Base-by-base conservation (phyloP, 1,140 invertebrate species). In the Sarcophaga bullata region DNA sequence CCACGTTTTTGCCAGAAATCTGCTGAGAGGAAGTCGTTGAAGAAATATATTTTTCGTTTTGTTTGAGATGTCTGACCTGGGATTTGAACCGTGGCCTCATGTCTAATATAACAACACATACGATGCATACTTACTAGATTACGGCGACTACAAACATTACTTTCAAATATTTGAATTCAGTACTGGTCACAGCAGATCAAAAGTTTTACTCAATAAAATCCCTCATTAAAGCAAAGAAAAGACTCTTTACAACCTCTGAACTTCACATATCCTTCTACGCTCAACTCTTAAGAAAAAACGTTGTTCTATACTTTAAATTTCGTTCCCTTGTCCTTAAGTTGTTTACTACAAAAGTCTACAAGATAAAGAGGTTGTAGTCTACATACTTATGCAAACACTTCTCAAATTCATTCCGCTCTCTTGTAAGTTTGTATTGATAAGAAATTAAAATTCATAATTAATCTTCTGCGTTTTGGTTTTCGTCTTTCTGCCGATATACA, bases 401-500 rank as follows among this genome's bases (percentile, higher is more conserved):
- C 13, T 52, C 6, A 19, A 68, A n/a, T n/a, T 68, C 62, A 68
- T 37, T 37, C 25, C 25, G 25, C 25, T 37, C 25, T 17, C 50
- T 52, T 52, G 62, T 68, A n/a, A 37, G 25, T 37, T 37, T 68
- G n/a, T 68, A 25, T 68, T 68, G 17, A 68, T 68, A 68, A 68
- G 62, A 68, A 68, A 68, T 68, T 25, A 68, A 68, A 68, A 68
- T 68, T 68, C 62, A 68, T 68, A 68, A 68, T 68, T 68, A 68
- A 68, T 68, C 62, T 68, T 37, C 25, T 37, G 25, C 1, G 1
- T 1, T 37, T 37, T 4, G 4, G 25, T 37, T 68, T 58, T 58
- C 15, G 15, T 68, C 8, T 17, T 25, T 3, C 62, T 68, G 62
- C n/a, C 62, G 62, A 52, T 3, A 52, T 52, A 52, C n/a, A n/a